Percentiles rank a stretch among this genome's conserved stretches.
These are phyloP conservation scores for Plotosus lineatus DNA, from an alignment of 2,113 vertebrate species.

Conservation along the genomic window DNA sequence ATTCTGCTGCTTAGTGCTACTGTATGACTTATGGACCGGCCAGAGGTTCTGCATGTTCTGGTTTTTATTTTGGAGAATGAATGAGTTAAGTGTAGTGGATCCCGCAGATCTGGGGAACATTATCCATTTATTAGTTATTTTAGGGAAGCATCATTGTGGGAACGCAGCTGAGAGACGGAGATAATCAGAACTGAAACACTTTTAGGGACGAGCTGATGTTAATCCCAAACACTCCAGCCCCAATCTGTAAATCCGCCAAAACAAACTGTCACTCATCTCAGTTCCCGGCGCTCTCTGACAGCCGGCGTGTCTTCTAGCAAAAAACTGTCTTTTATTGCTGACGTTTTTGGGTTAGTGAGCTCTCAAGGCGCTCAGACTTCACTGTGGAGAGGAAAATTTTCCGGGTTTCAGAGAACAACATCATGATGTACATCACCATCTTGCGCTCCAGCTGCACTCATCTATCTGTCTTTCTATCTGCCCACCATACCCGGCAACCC, in stretches of 20 bases:
- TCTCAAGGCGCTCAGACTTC: slow-evolving; percentile 28
- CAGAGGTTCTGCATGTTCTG: neutral
- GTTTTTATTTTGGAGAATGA: neutral
- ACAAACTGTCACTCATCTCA: slow-evolving; percentile 42
- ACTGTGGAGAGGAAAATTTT: slow-evolving; percentile 31
- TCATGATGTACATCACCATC: slow-evolving; percentile 44
- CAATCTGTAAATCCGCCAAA: slow-evolving; percentile 46
- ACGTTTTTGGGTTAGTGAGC: slow-evolving; percentile 52
- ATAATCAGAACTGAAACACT: slow-evolving; percentile 46
- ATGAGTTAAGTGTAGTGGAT: too few relatives aligned
- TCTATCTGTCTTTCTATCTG: neutral
- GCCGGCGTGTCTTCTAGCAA: slow-evolving; percentile 34
- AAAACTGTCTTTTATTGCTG: slow-evolving; percentile 22
- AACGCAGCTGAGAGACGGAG: slow-evolving; percentile 39
- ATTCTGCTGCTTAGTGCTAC: neutral
- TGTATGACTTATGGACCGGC: neutral
- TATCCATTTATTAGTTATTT: neutral
- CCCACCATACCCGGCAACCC: neutral
- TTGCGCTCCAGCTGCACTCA: neutral
- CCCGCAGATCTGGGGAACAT: neutral
- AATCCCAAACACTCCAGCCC: slow-evolving; percentile 47
- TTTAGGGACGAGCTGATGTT: slow-evolving; percentile 44
- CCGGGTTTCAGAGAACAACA: slow-evolving; percentile 22
- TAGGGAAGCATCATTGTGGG: neutral
- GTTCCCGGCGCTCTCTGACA: slow-evolving; percentile 40